Conservation (phyloP, 2,797 vertebrate species). For the Myotis pilosus region DNA sequence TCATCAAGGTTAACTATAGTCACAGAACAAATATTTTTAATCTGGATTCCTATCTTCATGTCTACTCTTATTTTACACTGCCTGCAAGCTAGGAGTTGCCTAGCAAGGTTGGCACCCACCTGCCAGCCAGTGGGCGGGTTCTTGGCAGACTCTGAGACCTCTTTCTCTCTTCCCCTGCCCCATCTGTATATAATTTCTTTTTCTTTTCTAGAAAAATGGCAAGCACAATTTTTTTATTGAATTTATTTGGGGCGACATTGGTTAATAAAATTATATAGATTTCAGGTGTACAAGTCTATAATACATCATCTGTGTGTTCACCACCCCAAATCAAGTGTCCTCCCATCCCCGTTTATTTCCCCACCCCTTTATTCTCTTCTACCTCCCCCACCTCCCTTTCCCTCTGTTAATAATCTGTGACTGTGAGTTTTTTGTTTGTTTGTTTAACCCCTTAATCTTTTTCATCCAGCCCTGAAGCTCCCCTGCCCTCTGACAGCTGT, state of each 20-base stretch:
- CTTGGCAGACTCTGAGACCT: not conserved
- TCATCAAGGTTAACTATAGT: not conserved
- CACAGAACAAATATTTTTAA: not conserved
- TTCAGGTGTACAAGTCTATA: not conserved
- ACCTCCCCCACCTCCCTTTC: not conserved
- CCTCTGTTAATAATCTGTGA: not conserved
- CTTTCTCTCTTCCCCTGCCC: not conserved
- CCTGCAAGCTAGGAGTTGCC: conserved; percentile 23
- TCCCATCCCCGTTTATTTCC: not conserved
- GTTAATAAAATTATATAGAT: not conserved
- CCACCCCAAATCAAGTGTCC: not conserved
- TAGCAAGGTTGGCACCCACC: not conserved
- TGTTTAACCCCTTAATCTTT: not conserved
- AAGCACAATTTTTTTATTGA: not conserved
- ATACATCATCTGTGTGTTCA: not conserved
- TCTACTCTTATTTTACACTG: not conserved
- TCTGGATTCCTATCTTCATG: not conserved
- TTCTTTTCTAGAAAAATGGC: not conserved
- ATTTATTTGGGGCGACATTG: not conserved
- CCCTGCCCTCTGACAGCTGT: not conserved
- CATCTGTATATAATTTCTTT: not conserved
- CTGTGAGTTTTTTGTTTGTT: not conserved
- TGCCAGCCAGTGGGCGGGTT: not conserved
- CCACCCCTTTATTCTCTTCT: not conserved
- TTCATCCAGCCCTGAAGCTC: not conserved